Evolutionary conservation across 1,140 invertebrate species (phyloP).

Genomic region (Drosophila lacertosa): DNA sequence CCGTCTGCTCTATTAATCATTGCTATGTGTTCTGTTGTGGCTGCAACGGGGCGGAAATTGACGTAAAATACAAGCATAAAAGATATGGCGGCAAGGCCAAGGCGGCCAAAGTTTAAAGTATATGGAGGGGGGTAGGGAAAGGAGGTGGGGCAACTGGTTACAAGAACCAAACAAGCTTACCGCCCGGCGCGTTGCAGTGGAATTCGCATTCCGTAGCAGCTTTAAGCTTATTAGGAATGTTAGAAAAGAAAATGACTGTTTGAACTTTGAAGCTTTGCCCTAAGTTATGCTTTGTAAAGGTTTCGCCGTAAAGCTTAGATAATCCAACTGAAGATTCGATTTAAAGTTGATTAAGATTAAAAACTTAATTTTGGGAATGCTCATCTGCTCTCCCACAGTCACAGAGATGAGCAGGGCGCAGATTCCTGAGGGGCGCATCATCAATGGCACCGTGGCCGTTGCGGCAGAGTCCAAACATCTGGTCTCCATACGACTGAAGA

Average conservation of each 20-base stretch:
- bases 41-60: constrained; percentile 42
- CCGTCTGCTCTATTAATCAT: constrained; percentile 35
- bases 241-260: background rate
- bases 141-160: background rate
- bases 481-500: constrained; percentile 78
- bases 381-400: constrained; percentile 13
- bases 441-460: constrained; percentile 66
- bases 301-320: too few relatives aligned
- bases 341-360: too few relatives aligned
- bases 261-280: too few relatives aligned
- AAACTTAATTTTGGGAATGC: too few relatives aligned
- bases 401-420: background rate
- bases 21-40: constrained; percentile 12
- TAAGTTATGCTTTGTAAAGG: too few relatives aligned
- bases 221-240: background rate
- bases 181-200: too few relatives aligned
- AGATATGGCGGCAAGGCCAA: constrained; percentile 38
- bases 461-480: constrained; percentile 58
- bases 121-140: background rate
- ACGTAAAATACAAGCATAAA: constrained; percentile 27
- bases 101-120: background rate
- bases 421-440: constrained; percentile 58
- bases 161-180: background rate
- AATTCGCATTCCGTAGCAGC: background rate
- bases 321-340: too few relatives aligned